phyloP scores from a whole-genome alignment of 2,888 invertebrate species.

The Cheilosia vulpina region DNA sequence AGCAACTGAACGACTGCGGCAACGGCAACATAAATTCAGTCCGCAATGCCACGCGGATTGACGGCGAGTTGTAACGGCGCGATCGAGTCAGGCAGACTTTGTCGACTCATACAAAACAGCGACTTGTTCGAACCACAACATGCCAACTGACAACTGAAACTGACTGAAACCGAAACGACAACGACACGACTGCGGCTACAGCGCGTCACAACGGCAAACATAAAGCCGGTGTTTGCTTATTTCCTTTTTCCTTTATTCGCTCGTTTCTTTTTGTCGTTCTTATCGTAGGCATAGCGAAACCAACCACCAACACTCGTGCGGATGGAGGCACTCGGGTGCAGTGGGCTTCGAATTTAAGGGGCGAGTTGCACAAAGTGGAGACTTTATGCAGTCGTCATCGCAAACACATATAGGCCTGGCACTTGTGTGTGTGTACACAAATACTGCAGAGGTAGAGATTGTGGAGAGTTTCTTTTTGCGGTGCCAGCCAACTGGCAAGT shows the following conservation, averaged over 20 bases:
- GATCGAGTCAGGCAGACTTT: constrained; percentile 67
- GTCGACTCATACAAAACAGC: constrained; percentile 45
- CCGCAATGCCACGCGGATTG: constrained; percentile 46
- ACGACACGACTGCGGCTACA: not conserved
- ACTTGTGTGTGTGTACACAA: constrained; percentile 2
- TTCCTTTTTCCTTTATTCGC: constrained; percentile 31
- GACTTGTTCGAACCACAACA: constrained; percentile 53
- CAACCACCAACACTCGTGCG: constrained; percentile 24
- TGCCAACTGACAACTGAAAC: constrained; percentile 12
- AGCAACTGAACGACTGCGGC: constrained; percentile 71
- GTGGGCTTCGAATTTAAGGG: constrained; percentile 62
- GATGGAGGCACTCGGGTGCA: not conserved
- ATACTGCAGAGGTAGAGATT: constrained; percentile 19
- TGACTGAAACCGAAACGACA: not conserved
- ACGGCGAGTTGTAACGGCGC: constrained; percentile 49
- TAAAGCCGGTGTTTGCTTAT: constrained; percentile 71
- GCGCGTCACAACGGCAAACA: constrained; percentile 61
- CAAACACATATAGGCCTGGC: not conserved
- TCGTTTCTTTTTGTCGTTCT: constrained; percentile 46
- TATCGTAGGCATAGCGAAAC: constrained; percentile 26
- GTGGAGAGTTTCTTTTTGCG: constrained; percentile 53
- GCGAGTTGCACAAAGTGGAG: constrained; percentile 54
- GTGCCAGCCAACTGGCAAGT: constrained; percentile 3
- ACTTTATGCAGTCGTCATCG: constrained; percentile 43
- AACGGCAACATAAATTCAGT: constrained; percentile 67